phyloP scores from a whole-genome alignment of 2,888 invertebrate species.

The Odontocerum albicorne region DNA sequence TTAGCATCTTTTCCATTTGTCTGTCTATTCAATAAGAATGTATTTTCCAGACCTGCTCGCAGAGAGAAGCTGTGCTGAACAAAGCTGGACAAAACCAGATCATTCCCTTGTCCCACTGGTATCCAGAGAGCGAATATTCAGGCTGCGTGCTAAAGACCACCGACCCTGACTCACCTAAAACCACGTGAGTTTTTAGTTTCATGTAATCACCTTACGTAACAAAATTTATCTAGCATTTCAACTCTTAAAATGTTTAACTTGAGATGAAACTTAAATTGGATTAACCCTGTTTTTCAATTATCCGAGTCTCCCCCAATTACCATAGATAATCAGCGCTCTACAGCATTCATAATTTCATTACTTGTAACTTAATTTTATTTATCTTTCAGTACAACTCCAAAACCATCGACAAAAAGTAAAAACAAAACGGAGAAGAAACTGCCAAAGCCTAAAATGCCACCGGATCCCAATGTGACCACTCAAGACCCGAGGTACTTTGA shows the following conservation, averaged over 20 bases:
- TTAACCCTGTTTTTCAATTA: too few species aligned
- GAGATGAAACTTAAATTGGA: too few species aligned
- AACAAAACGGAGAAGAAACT: conserved; percentile 21
- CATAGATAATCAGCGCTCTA: neutral
- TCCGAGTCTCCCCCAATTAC: neutral
- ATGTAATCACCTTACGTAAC: neutral
- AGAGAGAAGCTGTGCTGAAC: conserved; percentile 71
- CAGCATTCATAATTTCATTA: neutral
- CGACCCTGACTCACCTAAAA: conserved; percentile 15
- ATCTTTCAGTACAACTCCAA: conserved; percentile 40
- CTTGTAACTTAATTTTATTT: neutral
- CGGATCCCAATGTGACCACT: conserved; percentile 44
- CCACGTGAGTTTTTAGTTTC: conserved; percentile 4
- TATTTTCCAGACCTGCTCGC: conserved; percentile 66
- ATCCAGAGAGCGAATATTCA: conserved; percentile 59
- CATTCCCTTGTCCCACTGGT: conserved; percentile 68
- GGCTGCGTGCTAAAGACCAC: conserved; percentile 57
- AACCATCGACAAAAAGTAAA: conserved; percentile 18
- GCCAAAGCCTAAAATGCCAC: conserved; percentile 19
- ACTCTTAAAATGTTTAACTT: too few species aligned
- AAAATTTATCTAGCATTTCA: neutral
- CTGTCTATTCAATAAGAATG: neutral
- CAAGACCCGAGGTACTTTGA: conserved; percentile 50
- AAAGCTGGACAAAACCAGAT: conserved; percentile 76
- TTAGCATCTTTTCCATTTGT: too few species aligned